phyloP scores from a whole-genome alignment of 2,797 vertebrate genomes.

The Siniperca obscura region DNA sequence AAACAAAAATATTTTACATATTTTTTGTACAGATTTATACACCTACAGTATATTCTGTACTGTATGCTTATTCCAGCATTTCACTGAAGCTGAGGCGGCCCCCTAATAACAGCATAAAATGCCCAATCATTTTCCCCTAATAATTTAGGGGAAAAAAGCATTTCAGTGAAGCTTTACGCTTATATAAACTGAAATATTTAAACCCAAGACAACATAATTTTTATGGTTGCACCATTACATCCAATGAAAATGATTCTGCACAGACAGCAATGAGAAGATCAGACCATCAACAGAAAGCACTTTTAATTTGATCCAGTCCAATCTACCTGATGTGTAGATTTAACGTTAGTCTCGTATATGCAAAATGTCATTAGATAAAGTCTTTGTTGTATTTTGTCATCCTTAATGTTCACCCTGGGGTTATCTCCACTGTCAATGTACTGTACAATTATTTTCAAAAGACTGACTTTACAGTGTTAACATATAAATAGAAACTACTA shows the following conservation, averaged over 20 bases:
- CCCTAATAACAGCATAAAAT: not conserved
- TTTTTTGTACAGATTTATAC: constrained; percentile 7
- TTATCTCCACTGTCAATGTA: not conserved
- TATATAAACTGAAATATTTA: not conserved
- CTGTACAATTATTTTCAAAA: constrained; percentile 1
- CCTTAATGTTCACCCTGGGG: constrained; percentile 1
- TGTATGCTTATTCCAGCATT: not conserved
- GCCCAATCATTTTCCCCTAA: not conserved
- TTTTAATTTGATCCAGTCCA: not conserved
- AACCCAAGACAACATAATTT: not conserved
- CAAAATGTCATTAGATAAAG: not conserved
- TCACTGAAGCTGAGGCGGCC: not conserved
- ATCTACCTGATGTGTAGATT: not conserved
- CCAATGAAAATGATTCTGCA: not conserved
- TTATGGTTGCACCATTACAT: not conserved
- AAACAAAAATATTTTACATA: not conserved
- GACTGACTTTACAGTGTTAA: not conserved
- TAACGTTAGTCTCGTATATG: not conserved
- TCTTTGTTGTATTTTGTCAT: constrained; percentile 7
- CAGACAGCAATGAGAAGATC: not conserved
- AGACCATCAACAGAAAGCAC: constrained; percentile 8
- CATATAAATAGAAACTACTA: not conserved
- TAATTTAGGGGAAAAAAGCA: not conserved
- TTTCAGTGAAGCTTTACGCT: not conserved
- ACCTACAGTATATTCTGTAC: constrained; percentile 9